Percentiles rank a stretch among this genome's conserved stretches.
Conservation (phyloP, 1,140 invertebrate species). For the Paramacrobiotus metropolitanus region DNA sequence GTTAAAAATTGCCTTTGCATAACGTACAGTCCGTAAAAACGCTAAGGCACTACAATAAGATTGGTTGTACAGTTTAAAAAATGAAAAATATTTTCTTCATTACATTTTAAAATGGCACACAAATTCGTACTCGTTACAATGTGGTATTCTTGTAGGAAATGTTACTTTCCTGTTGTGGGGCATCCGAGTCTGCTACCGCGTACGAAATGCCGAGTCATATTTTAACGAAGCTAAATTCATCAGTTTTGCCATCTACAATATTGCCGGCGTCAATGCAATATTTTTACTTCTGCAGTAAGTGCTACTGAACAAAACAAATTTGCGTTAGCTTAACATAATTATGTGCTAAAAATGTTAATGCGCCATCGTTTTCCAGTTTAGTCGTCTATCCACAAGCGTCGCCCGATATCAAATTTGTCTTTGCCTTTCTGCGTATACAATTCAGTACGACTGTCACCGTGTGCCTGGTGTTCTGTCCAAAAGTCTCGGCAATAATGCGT, state of each 20-base stretch:
- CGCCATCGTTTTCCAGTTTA: conserved; percentile 32
- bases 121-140: too few species aligned
- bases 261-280: conserved; percentile 62
- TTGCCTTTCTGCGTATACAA: conserved; percentile 62
- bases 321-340: background rate
- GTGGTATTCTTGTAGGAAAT: conserved; percentile 54
- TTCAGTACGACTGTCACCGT: conserved; percentile 61
- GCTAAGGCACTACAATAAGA: too few species aligned
- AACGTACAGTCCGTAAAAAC: too few species aligned
- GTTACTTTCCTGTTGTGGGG: conserved; percentile 69
- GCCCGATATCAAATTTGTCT: conserved; percentile 61
- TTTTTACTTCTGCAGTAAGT: conserved; percentile 78
- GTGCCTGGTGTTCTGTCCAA: conserved; percentile 56
- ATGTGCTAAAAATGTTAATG: background rate
- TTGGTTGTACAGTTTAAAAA: too few species aligned
- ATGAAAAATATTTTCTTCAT: too few species aligned
- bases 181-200: conserved; percentile 61
- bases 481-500: conserved; percentile 27
- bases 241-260: conserved; percentile 78
- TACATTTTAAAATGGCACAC: too few species aligned
- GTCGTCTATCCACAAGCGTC: conserved; percentile 57
- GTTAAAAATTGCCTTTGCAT: too few species aligned
- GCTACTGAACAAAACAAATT: background rate
- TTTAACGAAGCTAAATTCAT: conserved; percentile 77
- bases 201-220: conserved; percentile 64